phyloP scores from a whole-genome alignment of 2,797 vertebrate genomes.

The Cyclura pinguis region DNA sequence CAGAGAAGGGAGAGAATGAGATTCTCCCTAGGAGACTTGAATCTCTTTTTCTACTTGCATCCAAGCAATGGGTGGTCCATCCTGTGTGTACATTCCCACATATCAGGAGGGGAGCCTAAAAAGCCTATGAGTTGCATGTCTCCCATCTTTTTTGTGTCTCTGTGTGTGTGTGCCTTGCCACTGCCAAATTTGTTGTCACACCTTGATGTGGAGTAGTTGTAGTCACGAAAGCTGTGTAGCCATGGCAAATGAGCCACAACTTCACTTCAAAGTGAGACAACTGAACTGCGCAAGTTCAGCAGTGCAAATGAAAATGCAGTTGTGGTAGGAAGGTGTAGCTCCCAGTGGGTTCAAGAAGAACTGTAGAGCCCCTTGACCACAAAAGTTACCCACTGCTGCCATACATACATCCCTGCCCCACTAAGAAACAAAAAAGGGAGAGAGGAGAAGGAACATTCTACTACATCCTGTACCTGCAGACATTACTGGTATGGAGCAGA shows the following conservation, averaged over 20 bases:
- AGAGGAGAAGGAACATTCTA: no score
- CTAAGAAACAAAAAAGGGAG: no score
- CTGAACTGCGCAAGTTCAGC: not conserved
- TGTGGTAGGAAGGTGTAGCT: not conserved
- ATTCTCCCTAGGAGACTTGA: not conserved
- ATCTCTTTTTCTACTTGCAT: not conserved
- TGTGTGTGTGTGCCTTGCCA: not conserved
- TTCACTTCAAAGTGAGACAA: not conserved
- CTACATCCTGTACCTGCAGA: not conserved
- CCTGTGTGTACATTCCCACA: not conserved
- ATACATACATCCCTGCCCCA: no score
- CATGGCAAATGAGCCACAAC: not conserved
- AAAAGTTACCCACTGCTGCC: no score
- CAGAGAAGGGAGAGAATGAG: not conserved
- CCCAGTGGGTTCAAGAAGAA: no score
- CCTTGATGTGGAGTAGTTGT: no score
- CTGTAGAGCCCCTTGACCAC: no score
- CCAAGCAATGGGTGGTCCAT: not conserved
- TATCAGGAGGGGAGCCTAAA: not conserved
- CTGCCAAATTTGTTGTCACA: not conserved
- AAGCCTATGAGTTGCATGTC: not conserved
- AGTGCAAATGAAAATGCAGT: not conserved
- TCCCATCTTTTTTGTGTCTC: not conserved
- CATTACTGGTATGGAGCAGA: not conserved
- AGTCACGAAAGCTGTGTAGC: not conserved